phyloP scores from a whole-genome alignment of 2,113 vertebrate genomes.

The Manacus vitellinus region DNA sequence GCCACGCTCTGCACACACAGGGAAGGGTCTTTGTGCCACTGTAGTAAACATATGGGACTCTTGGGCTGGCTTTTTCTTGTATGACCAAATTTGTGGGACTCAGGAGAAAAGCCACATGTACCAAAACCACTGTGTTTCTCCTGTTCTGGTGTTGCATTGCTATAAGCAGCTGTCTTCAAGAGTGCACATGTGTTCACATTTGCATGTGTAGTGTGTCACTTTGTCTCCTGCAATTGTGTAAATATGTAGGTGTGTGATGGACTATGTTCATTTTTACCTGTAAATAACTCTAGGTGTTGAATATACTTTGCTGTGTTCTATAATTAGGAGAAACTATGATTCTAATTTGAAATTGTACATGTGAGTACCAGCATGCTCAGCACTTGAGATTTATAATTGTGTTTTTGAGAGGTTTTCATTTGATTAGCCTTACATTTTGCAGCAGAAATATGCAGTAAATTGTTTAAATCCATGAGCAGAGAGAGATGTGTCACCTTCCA shows the following conservation, averaged over 20 bases:
- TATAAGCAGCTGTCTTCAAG: background rate
- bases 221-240: background rate
- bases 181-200: fast-evolving
- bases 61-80: background rate
- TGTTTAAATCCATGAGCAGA: background rate
- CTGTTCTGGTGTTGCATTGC: background rate
- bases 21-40: background rate
- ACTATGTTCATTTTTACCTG: background rate
- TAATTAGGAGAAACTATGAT: background rate
- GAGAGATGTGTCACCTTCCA: background rate
- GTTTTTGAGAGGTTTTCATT: background rate
- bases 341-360: background rate
- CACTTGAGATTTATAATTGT: background rate
- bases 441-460: background rate
- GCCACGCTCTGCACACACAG: background rate
- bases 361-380: background rate
- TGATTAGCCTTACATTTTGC: background rate
- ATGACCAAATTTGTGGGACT: background rate
- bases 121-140: background rate
- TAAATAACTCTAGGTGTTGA: background rate
- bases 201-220: background rate
- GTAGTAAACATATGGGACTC: background rate
- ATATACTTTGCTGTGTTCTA: background rate
- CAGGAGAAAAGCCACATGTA: background rate
- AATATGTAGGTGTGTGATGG: background rate